phyloP scores from a whole-genome alignment of 2,797 vertebrate genomes.

The Micrastur ruficollis region DNA sequence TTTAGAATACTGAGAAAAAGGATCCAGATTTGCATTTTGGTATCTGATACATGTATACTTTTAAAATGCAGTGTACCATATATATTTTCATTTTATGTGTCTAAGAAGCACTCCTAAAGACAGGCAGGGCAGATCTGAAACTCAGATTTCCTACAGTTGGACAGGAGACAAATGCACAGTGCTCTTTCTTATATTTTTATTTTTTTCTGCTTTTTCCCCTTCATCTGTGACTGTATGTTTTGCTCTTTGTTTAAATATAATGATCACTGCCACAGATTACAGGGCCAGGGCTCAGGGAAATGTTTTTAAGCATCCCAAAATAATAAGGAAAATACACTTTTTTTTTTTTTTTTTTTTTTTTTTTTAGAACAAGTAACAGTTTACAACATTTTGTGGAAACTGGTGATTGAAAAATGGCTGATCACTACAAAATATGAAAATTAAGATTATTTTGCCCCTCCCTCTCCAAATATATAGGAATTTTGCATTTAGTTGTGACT shows the following conservation, averaged over 20 bases:
- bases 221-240: neutral
- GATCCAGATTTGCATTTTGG: neutral
- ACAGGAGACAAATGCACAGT: neutral
- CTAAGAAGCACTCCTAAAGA: neutral
- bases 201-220: neutral
- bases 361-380: neutral
- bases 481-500: slow-evolving; percentile 58
- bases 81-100: neutral
- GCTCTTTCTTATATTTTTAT: neutral
- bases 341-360: neutral
- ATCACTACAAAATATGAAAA: slow-evolving; percentile 31
- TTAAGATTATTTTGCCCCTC: neutral
- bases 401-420: slow-evolving; percentile 27
- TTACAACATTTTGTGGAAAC: neutral
- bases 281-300: neutral
- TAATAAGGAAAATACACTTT: neutral
- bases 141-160: neutral
- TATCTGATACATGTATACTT: neutral
- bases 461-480: slow-evolving; percentile 3
- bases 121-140: neutral
- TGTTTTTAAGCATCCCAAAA: neutral
- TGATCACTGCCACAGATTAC: neutral
- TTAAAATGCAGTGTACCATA: neutral
- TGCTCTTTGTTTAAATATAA: neutral
- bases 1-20: neutral